Conservation (phyloP, 53 echinoderm and acorn worm species). For the Crossaster papposus region DNA sequence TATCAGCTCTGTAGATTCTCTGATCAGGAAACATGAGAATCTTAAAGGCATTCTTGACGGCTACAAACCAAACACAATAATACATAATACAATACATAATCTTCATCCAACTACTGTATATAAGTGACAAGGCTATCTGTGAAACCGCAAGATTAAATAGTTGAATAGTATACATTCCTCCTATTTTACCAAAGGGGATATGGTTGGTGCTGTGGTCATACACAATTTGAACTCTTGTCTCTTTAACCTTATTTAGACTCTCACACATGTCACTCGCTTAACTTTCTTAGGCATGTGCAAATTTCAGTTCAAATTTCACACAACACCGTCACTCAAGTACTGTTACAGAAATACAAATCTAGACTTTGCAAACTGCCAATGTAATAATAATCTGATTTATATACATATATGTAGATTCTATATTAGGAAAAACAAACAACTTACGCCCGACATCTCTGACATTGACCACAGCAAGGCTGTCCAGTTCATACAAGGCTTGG, state of each 20-base stretch:
- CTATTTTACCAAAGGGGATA: too few species aligned
- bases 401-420: neutral
- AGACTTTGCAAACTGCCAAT: too few species aligned
- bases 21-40: slow-evolving; percentile 96
- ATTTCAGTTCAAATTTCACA: too few species aligned
- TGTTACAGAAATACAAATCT: too few species aligned
- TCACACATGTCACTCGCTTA: too few species aligned
- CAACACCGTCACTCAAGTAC: too few species aligned
- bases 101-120: neutral
- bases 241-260: too few species aligned
- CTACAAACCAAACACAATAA: slow-evolving; percentile 36
- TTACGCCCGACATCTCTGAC: slow-evolving; percentile 96
- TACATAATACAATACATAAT: neutral
- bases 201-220: too few species aligned
- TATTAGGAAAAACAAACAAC: slow-evolving; percentile 32
- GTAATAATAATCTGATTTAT: too few species aligned
- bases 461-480: slow-evolving; percentile 97
- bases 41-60: slow-evolving; percentile 98
- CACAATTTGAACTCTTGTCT: too few species aligned
- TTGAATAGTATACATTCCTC: too few species aligned
- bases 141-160: neutral
- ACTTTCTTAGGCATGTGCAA: too few species aligned
- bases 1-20: slow-evolving; percentile 86
- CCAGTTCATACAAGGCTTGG: slow-evolving; percentile 90
- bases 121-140: neutral